Evolutionary conservation across 2,888 invertebrate species (phyloP).

Genomic region (Aricia artaxerxes): DNA sequence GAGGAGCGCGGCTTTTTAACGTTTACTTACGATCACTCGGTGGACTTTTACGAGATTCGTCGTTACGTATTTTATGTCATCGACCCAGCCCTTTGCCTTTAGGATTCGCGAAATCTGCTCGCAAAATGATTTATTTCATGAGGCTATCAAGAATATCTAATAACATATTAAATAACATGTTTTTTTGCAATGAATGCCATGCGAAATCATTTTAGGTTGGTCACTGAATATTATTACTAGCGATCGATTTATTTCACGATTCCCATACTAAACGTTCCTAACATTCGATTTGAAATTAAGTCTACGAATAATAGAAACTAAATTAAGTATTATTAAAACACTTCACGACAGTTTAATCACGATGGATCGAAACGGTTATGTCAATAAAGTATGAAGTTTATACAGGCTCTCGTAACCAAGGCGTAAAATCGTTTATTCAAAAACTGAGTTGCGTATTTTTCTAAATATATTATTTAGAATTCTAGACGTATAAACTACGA

Average conservation of each 20-base stretch:
- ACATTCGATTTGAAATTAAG: too few relatives aligned
- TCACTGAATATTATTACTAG: neutral
- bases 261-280: too few relatives aligned
- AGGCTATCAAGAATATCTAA: neutral
- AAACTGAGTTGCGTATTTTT: too few relatives aligned
- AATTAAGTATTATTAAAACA: too few relatives aligned
- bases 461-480: neutral
- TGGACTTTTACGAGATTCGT: conserved; percentile 73
- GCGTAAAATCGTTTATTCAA: too few relatives aligned
- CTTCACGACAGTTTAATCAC: too few relatives aligned
- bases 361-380: too few relatives aligned
- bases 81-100: conserved; percentile 52
- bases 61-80: conserved; percentile 65
- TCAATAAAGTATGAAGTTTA: neutral
- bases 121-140: conserved; percentile 31
- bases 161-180: neutral
- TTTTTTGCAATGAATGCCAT: neutral
- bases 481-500: neutral
- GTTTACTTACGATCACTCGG: conserved; percentile 70
- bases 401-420: neutral
- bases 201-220: neutral
- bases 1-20: conserved; percentile 74
- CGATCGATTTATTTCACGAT: neutral
- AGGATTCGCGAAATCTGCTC: conserved; percentile 11
- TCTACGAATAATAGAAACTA: too few relatives aligned